Evolutionary conservation across 2,888 invertebrate genomes (phyloP).

Genomic region (Apamea sordens): DNA sequence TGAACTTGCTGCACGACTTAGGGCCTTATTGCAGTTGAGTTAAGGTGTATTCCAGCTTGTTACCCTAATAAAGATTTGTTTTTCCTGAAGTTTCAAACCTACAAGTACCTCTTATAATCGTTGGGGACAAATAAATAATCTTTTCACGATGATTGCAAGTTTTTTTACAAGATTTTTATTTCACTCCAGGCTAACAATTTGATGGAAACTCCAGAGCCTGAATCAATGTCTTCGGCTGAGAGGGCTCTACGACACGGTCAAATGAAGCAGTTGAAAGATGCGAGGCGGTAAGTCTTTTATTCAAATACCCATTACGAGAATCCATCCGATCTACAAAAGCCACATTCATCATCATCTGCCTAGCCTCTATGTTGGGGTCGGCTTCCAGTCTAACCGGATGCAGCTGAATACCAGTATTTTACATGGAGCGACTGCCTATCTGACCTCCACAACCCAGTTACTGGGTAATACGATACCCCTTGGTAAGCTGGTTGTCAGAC

Average conservation of each 20-base stretch:
- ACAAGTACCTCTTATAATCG: not conserved
- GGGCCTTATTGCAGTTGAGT: not conserved
- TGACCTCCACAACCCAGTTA: too few relatives aligned
- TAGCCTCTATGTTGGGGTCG: too few relatives aligned
- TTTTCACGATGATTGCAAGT: not conserved
- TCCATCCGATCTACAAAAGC: not conserved
- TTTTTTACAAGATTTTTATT: not conserved
- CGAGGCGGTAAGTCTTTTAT: constrained; percentile 90
- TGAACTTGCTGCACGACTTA: constrained; percentile 95
- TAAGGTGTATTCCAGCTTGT: not conserved
- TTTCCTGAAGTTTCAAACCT: not conserved
- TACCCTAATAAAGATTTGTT: not conserved
- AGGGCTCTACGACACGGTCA: constrained; percentile 96
- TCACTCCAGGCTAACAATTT: constrained; percentile 91
- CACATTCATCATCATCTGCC: not conserved
- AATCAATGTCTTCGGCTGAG: constrained; percentile 92
- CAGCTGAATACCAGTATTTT: too few relatives aligned
- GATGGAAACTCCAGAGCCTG: constrained; percentile 86
- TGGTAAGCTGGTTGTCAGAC: too few relatives aligned
- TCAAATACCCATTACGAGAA: not conserved
- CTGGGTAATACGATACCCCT: too few relatives aligned
- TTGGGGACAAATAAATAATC: not conserved
- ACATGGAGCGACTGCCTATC: too few relatives aligned
- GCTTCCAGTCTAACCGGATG: too few relatives aligned
- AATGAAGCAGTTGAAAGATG: constrained; percentile 94